Conservation (phyloP, 2,888 invertebrate species). For the Pyrrhosoma nymphula region DNA sequence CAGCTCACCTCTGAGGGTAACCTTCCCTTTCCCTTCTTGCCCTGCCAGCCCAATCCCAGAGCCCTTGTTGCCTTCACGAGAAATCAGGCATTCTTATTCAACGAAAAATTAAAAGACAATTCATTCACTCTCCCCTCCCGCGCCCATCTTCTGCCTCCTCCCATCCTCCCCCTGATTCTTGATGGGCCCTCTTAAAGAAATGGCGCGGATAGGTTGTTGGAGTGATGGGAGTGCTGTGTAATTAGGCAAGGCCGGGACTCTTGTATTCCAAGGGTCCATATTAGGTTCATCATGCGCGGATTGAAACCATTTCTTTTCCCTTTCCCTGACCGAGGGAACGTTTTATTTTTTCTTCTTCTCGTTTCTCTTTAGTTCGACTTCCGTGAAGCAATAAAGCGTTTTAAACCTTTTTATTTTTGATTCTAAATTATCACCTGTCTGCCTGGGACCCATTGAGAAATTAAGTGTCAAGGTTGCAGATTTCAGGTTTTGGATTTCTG, state of each 20-base stretch:
- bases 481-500: no score
- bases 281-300: slow-evolving; percentile 29
- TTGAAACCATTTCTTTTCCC: background rate
- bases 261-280: background rate
- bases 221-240: background rate
- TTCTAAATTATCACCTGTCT: no score
- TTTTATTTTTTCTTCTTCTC: background rate
- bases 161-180: background rate
- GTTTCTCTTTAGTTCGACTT: background rate
- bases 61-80: background rate
- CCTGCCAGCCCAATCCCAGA: background rate
- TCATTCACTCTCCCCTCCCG: background rate
- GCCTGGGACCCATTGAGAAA: no score
- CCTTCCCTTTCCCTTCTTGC: background rate
- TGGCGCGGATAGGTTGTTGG: background rate
- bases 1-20: background rate
- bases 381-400: background rate
- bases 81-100: slow-evolving; percentile 38
- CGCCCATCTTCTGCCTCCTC: background rate
- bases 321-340: background rate
- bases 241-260: slow-evolving; percentile 14
- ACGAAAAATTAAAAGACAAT: slow-evolving; percentile 62
- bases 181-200: slow-evolving; percentile 21
- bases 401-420: background rate
- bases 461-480: no score